A percentile compares a stretch with the other conserved stretches of the same genome.
phyloP scores from a whole-genome alignment of 1,140 invertebrate species.

The Apis laboriosa region DNA sequence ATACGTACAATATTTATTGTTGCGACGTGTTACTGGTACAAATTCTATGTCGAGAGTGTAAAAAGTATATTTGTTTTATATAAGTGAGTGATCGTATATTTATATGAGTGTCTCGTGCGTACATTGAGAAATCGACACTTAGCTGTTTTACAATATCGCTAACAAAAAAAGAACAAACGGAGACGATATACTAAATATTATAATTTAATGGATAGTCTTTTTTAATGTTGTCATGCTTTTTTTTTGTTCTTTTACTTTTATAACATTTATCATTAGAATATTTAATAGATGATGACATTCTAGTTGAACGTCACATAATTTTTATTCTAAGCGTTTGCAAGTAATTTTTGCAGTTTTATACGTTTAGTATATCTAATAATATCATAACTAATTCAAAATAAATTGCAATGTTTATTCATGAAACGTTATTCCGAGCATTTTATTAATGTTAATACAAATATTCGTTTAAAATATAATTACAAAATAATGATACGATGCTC shows the following conservation, averaged over 20 bases:
- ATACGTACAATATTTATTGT: slow-evolving; percentile 62
- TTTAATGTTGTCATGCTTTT: background rate
- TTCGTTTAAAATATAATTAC: background rate
- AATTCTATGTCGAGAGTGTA: slow-evolving; percentile 53
- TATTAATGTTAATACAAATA: background rate
- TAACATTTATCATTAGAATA: background rate
- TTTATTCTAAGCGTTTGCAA: slow-evolving; percentile 12
- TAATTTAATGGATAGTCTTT: background rate
- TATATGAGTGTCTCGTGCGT: slow-evolving; percentile 7
- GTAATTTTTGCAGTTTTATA: slow-evolving; percentile 48
- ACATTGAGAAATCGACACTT: background rate
- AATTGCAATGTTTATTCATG: slow-evolving; percentile 15
- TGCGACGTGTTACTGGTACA: slow-evolving; percentile 55
- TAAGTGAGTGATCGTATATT: slow-evolving; percentile 29
- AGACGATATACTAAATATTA: background rate
- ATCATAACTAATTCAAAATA: slow-evolving; percentile 9
- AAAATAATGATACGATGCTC: background rate
- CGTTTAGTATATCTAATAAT: slow-evolving; percentile 5
- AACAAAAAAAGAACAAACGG: background rate
- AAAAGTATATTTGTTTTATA: slow-evolving; percentile 38
- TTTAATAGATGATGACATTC: background rate
- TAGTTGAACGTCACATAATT: background rate
- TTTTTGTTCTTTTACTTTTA: background rate
- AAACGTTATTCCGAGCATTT: background rate
- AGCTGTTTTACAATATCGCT: background rate